Evolutionary conservation across 2,888 invertebrate species (phyloP).

Genomic region (Hirudinaria manillensis): DNA sequence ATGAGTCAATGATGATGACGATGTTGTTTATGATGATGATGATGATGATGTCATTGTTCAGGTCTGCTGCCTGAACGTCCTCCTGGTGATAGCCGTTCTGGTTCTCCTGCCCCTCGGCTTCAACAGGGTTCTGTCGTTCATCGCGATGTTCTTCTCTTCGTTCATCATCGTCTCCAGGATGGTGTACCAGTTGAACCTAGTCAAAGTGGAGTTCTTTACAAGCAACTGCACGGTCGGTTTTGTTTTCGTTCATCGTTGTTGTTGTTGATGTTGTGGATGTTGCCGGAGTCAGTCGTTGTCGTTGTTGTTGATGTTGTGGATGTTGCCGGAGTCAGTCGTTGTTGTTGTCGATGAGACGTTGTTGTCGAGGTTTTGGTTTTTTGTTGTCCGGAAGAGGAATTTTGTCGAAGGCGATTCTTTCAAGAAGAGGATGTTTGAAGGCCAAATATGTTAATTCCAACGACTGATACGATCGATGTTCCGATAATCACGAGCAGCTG

Average conservation of each 20-base stretch:
- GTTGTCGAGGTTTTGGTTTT: no score
- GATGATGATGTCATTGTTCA: slow-evolving; percentile 48
- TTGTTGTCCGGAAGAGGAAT: no score
- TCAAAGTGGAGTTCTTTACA: slow-evolving; percentile 68
- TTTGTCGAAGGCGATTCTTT: no score
- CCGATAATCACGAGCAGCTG: no score
- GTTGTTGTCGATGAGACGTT: no score
- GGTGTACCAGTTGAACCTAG: slow-evolving; percentile 88
- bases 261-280: slow-evolving; percentile 1
- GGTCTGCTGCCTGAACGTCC: slow-evolving; percentile 79
- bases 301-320: not conserved
- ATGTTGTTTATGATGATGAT: no score
- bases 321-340: not conserved
- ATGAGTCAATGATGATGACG: not conserved
- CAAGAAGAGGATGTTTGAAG: no score
- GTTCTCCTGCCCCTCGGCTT: slow-evolving; percentile 67
- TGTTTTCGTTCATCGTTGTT: not conserved
- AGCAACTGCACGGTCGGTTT: slow-evolving; percentile 70
- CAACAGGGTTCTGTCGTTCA: slow-evolving; percentile 56
- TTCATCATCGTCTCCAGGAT: slow-evolving; percentile 79
- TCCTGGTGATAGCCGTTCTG: slow-evolving; percentile 71
- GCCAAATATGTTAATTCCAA: no score
- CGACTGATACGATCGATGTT: no score
- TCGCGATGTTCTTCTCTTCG: slow-evolving; percentile 60
- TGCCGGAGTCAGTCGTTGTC: not conserved